Percentiles rank a stretch among this genome's conserved stretches.
phyloP scores from a whole-genome alignment of 2,888 invertebrate genomes.

The Eueremaeus valkanovi region DNA sequence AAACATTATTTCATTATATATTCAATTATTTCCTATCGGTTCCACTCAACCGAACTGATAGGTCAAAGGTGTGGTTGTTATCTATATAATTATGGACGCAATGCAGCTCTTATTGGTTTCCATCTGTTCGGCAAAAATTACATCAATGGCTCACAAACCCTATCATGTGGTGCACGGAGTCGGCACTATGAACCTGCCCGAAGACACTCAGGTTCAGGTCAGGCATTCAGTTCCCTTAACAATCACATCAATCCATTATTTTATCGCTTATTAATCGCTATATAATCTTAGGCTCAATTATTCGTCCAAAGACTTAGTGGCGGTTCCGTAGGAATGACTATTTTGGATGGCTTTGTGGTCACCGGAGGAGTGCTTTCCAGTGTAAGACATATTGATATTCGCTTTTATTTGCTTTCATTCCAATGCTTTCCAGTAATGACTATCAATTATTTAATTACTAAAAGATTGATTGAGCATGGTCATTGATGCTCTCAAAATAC shows the following conservation, averaged over 20 bases:
- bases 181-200: constrained; percentile 28
- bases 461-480: no score
- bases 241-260: not conserved
- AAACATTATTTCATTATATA: no score
- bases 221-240: not conserved
- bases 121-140: constrained; percentile 33
- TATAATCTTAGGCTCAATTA: constrained; percentile 24
- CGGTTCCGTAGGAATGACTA: constrained; percentile 26
- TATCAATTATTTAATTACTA: no score
- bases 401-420: no score
- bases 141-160: constrained; percentile 38
- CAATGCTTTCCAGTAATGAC: no score
- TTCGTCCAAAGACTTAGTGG: constrained; percentile 36
- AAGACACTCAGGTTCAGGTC: constrained; percentile 37
- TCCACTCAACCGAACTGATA: not conserved
- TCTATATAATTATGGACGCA: constrained; percentile 15
- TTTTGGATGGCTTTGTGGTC: constrained; percentile 36
- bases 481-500: no score
- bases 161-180: constrained; percentile 40
- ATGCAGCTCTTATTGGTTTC: constrained; percentile 37
- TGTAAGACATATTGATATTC: constrained; percentile 19
- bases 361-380: constrained; percentile 39
- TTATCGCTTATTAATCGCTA: not conserved
- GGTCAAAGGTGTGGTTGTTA: not conserved
- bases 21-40: not conserved